Base-by-base conservation (phyloP, 2,888 invertebrate species). In the Galerucella nymphaeae region DNA sequence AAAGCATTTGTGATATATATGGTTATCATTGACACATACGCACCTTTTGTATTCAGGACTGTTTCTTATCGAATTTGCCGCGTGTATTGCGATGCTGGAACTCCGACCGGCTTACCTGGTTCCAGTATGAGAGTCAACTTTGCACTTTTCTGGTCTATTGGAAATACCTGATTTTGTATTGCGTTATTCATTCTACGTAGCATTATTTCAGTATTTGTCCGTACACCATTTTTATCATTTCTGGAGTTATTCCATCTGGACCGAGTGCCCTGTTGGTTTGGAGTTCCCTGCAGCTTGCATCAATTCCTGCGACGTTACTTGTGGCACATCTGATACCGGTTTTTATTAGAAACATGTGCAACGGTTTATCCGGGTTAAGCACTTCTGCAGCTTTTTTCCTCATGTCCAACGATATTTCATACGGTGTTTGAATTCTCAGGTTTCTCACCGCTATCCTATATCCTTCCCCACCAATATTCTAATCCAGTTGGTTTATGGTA, bases 101-200 rank as follows among this genome's bases (percentile, higher is more conserved):
- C 38, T 50, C 18, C 18, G 6, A 16, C 11, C 1, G 62, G 23
- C 30, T 69, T 66, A 1, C 48, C 59, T 20, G 14, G 20, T 48
- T 71, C 71, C 6, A n/a, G 38, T 41, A 74, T 55, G 23, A 23
- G 4, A 23, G 23, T 23, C 23, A 23, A 4, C 23, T 23, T 23
- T 4, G 23, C 23, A 23, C 23, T 23, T 23, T 23, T 23, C 23
- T 23, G 23, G 1, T 23, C 4, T 1, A 23, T 23, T 23, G 23
- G 23, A 23, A 23, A 23, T 23, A 23, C 23, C 23, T 23, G 23
- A 23, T 23, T 23, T 4, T 4, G 23, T 14, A 74, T 20, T n/a
- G 50, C 4, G 2, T 42, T 38, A 18, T 74, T 72, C 38, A 67
- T 42, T 9, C 59, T 11, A 38, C 30, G 14, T 4, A 14, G 14